Base-by-base conservation (phyloP, 1,140 invertebrate species). In the Drosophila ambigua region DNA sequence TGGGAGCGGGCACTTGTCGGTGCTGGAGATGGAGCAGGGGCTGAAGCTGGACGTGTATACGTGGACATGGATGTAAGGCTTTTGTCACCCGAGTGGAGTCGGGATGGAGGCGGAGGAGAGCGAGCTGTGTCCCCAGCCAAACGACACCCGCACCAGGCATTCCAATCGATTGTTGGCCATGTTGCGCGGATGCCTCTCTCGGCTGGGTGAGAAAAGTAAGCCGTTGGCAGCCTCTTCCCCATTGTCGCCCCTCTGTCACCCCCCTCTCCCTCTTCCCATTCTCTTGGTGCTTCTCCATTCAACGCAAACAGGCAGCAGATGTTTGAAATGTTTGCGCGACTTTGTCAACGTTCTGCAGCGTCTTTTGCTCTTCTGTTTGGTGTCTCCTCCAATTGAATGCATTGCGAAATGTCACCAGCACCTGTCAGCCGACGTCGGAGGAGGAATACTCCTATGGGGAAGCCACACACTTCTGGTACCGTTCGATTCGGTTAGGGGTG, bases 151-250 rank as follows among this genome's bases (percentile, higher is more conserved):
- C 82, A 74, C 74, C 65, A 75, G 55, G 48, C 81, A 85, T 85
- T 87, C 81, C 81, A 68, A 78, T 81, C 82, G 82, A 81, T 85
- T 75, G 77, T 85, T 87, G 73, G 68, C 55, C 65, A 80, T 77
- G 81, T 81, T 71, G 65, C 44, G 48, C 5, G 58, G 64, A 84
- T 80, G 55, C 67, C 65, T 79, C 52, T 65, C 50, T 52, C 46
- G 69, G 28, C 53, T 48, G 74, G 62, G 82, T 85, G 76, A 81
- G 81, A 85, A 85, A 85, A 85, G 82, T 77, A 65, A 85, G 76
- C 77, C 77, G 63, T 84, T 73, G 57, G 23, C 59, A 43, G 31
- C 26, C 60, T 31, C 35, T 53, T 39, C 11, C 15, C 60, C 20
- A 20, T 20, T 20, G 20, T 20, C 2, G 7, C 9, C 26, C n/a